These are phyloP conservation scores for Lepidocyrtinus sp. DNA, from an alignment of 2,888 invertebrate genomes.

Conservation along the genomic window DNA sequence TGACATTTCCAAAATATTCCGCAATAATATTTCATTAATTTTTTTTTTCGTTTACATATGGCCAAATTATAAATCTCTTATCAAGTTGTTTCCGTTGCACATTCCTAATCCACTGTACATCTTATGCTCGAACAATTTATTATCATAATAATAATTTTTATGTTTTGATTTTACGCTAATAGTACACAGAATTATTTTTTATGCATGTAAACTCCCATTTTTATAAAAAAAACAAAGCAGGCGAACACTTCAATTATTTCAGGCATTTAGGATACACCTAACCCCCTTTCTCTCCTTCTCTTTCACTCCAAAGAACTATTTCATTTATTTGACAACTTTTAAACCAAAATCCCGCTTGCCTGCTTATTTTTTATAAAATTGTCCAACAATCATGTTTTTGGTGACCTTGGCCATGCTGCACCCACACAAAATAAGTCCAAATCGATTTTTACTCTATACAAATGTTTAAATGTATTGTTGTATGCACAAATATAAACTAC, in stretches of 20 bases:
- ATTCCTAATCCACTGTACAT: not conserved
- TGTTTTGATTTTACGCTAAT: constrained; percentile 1
- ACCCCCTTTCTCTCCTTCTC: not conserved
- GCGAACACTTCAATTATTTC: constrained; percentile 46
- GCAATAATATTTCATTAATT: not conserved
- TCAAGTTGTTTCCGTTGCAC: not conserved
- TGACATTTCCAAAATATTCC: not conserved
- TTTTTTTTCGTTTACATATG: not conserved
- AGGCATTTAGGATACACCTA: not conserved
- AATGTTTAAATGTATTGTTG: not conserved
- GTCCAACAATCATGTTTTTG: not conserved
- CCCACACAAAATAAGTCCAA: not conserved
- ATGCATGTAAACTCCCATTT: constrained; percentile 19
- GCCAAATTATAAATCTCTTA: not conserved
- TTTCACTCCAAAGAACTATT: constrained; percentile 2
- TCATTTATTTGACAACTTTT: not conserved
- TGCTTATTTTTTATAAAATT: not conserved
- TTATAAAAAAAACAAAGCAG: constrained; percentile 50
- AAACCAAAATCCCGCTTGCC: not conserved
- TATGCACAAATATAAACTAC: not conserved
- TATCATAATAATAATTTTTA: constrained; percentile 4
- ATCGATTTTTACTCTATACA: not conserved
- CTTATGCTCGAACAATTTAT: constrained; percentile 6
- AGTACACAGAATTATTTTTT: constrained; percentile 25
- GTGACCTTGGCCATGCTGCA: not conserved